These are phyloP conservation scores for Procavia capensis DNA, from an alignment of 2,113 vertebrate species.

Conservation along the genomic window DNA sequence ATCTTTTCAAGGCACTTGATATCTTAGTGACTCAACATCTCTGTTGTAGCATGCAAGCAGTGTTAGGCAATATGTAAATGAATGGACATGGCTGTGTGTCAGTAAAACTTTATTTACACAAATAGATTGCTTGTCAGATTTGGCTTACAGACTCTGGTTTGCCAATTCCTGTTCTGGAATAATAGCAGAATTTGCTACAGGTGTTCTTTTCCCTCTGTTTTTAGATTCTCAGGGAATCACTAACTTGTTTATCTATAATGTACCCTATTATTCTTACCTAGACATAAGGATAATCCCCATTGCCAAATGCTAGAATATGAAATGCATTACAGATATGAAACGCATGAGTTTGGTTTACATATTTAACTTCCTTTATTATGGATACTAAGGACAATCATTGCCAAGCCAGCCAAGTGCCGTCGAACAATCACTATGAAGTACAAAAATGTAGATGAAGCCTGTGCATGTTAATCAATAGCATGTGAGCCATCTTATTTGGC, in stretches of 20 bases:
- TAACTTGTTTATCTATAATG: not conserved
- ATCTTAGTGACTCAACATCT: not conserved
- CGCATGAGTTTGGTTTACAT: not conserved
- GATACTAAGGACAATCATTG: not conserved
- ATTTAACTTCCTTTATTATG: not conserved
- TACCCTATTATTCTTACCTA: not conserved
- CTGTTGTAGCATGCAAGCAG: not conserved
- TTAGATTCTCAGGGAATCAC: not conserved
- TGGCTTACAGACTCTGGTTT: not conserved
- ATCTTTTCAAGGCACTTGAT: not conserved
- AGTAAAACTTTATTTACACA: slow-evolving; percentile 55
- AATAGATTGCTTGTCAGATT: not conserved
- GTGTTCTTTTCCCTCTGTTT: not conserved
- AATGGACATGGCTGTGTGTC: not conserved
- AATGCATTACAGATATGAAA: not conserved
- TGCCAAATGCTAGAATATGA: not conserved
- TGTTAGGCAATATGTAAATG: not conserved
- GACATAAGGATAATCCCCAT: not conserved
- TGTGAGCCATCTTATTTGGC: not conserved
- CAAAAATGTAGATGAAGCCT: not conserved
- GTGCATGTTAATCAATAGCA: not conserved
- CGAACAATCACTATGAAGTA: slow-evolving; percentile 37
- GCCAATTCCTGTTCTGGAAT: not conserved
- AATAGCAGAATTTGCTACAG: not conserved
- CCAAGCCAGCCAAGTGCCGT: too few species aligned